Percentiles rank a stretch among this genome's conserved stretches.
phyloP scores from a whole-genome alignment of 2,888 invertebrate species.

The Nasonia oneida region DNA sequence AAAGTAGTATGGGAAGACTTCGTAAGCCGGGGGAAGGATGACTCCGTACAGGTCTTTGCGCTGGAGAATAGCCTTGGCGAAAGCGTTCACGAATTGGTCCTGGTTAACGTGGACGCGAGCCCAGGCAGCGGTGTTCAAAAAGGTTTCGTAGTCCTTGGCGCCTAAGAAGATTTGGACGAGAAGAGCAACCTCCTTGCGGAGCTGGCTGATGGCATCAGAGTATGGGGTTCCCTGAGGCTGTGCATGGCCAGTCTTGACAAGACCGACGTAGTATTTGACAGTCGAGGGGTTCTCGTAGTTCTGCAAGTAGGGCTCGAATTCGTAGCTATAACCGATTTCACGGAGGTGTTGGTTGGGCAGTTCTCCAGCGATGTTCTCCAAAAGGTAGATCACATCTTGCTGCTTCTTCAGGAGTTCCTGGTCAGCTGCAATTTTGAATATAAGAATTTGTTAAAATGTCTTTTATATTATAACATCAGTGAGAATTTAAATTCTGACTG shows the following conservation, averaged over 20 bases:
- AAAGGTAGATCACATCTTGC: constrained; percentile 81
- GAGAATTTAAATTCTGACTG: neutral
- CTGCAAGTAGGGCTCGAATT: constrained; percentile 82
- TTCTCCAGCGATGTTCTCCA: constrained; percentile 84
- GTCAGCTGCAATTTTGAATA: constrained; percentile 79
- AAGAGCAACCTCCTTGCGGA: constrained; percentile 83
- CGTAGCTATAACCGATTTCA: constrained; percentile 82
- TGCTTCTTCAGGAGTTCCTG: constrained; percentile 81
- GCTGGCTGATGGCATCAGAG: constrained; percentile 83
- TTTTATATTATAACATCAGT: neutral
- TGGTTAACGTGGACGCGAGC: constrained; percentile 86
- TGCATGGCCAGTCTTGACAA: constrained; percentile 81
- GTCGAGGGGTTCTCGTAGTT: constrained; percentile 80
- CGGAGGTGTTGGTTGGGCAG: constrained; percentile 80
- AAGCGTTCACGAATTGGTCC: constrained; percentile 83
- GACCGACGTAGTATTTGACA: constrained; percentile 81
- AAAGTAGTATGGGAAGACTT: constrained; percentile 87
- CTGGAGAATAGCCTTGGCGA: constrained; percentile 84
- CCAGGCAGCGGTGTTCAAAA: constrained; percentile 86
- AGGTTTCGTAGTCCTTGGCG: constrained; percentile 86
- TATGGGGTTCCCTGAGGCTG: constrained; percentile 83
- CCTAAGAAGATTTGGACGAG: constrained; percentile 85
- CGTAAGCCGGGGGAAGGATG: constrained; percentile 86
- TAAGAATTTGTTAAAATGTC: neutral
- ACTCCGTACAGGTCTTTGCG: constrained; percentile 84